A percentile compares a stretch with the other conserved stretches of the same genome.
phyloP scores from a whole-genome alignment of 2,797 vertebrate genomes.

The Acomys russatus region DNA sequence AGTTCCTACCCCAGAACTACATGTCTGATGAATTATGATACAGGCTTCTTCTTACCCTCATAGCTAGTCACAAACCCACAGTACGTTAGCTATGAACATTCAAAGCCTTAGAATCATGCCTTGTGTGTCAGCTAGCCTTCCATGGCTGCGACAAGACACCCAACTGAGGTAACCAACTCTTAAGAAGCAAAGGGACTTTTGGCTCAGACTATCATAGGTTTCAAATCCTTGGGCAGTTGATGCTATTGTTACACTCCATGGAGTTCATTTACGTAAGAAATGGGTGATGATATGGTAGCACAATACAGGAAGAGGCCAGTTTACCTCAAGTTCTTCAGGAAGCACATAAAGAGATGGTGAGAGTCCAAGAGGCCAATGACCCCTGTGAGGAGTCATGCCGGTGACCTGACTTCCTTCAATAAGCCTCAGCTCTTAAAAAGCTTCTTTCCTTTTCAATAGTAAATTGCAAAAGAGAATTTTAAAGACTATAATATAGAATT shows the following conservation, averaged over 20 bases:
- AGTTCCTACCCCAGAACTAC: slow-evolving; percentile 3
- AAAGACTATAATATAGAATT: too few relatives aligned
- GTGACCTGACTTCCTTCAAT: neutral
- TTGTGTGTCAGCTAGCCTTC: neutral
- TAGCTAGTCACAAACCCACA: neutral
- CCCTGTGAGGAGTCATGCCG: neutral
- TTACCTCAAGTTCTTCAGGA: neutral
- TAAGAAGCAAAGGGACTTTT: neutral
- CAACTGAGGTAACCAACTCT: neutral
- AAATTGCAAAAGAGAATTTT: neutral
- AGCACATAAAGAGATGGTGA: neutral
- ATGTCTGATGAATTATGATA: neutral
- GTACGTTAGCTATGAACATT: neutral
- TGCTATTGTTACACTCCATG: neutral
- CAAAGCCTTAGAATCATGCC: neutral
- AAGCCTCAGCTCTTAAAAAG: neutral
- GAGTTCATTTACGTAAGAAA: neutral
- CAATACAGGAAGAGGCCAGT: neutral
- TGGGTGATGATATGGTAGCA: neutral
- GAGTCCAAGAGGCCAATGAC: neutral
- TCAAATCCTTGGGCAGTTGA: neutral
- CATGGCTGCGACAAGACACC: neutral
- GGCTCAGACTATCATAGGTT: neutral
- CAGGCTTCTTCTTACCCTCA: neutral
- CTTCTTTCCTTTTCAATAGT: neutral